phyloP scores from a whole-genome alignment of 2,113 vertebrate genomes.

The Anoplopoma fimbria region DNA sequence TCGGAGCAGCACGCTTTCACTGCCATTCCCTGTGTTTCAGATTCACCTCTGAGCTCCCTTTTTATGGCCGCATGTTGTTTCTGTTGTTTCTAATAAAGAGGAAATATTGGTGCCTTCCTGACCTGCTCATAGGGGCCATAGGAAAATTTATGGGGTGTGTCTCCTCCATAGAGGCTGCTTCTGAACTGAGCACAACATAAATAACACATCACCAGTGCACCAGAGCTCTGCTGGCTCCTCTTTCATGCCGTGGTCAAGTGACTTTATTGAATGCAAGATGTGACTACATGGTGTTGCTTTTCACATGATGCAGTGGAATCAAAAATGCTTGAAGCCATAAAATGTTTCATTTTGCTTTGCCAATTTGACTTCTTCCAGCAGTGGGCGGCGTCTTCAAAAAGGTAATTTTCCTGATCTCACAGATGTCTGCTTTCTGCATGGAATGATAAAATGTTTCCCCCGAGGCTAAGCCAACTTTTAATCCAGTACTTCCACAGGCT shows the following conservation, averaged over 20 bases:
- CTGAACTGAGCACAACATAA: conserved; percentile 68
- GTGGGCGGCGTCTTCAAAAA: not conserved
- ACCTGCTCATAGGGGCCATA: conserved; percentile 75
- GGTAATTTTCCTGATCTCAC: not conserved
- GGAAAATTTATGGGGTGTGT: conserved; percentile 71
- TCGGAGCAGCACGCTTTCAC: conserved; percentile 36
- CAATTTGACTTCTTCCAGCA: not conserved
- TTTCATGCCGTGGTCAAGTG: conserved; percentile 59
- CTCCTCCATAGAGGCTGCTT: conserved; percentile 63
- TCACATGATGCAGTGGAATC: conserved; percentile 10
- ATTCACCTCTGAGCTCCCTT: conserved; percentile 68
- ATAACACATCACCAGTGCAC: conserved; percentile 69
- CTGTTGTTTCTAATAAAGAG: conserved; percentile 79
- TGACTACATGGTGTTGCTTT: conserved; percentile 31
- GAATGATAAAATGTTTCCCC: not conserved
- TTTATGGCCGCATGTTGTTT: conserved; percentile 72
- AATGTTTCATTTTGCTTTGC: not conserved
- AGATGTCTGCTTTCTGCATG: not conserved
- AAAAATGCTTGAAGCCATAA: conserved; percentile 6
- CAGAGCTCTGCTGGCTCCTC: conserved; percentile 39
- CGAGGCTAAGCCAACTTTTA: not conserved
- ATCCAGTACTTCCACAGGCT: not conserved
- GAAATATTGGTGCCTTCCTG: conserved; percentile 79
- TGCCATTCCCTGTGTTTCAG: conserved; percentile 41
- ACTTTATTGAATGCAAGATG: conserved; percentile 59